Base-by-base conservation (phyloP, 2,797 vertebrate species). In the Mus spretus region DNA sequence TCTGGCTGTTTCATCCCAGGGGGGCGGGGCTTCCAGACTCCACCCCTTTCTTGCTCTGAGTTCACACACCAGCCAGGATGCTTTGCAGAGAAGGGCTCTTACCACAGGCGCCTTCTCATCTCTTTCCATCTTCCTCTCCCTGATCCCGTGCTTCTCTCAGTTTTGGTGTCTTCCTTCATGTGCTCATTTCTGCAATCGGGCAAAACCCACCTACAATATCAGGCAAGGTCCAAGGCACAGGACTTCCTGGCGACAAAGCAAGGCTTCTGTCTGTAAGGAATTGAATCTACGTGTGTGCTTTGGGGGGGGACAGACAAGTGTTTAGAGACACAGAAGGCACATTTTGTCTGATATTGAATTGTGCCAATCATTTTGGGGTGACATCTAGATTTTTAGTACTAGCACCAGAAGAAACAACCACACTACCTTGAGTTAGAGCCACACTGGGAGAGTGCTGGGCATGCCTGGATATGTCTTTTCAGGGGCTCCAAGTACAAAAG, bases 21-120 rank as follows among this genome's bases (percentile, higher is more conserved):
- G 1, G 22, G 65, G n/a, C n/a, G n/a, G n/a, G n/a, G n/a, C 4
- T 12, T 53, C 24, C 28, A 19, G 31, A 82, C 19, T n/a, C 34
- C 75, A 14, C 37, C 12, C 34, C 26, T 26, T 50, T 50, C 50
- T 11, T 50, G 28, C 47, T 34, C 6, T 5, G 34, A 57, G 79
- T 26, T 24, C 37, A 22, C 0, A 11, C 13, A 10, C 5, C 14
- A 34, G 37, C 47, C 13, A 11, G 44, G 28, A 13, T 1, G 0
- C 1, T 12, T 53, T 53, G 12, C 12, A 3, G 47, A 47, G 22
- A 24, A 0, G 0, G 3, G 6, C 37, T 22, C 94, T 96, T 87
- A 97, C 95, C 95, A 14, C 10, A 53, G 70, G 14, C 0, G 4
- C 57, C 86, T 40, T 96, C 85, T 97, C 77, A 28, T 97, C 90